These are phyloP conservation scores for Syrmaticus mikado DNA, from an alignment of 2,113 vertebrate species.

Conservation along the genomic window DNA sequence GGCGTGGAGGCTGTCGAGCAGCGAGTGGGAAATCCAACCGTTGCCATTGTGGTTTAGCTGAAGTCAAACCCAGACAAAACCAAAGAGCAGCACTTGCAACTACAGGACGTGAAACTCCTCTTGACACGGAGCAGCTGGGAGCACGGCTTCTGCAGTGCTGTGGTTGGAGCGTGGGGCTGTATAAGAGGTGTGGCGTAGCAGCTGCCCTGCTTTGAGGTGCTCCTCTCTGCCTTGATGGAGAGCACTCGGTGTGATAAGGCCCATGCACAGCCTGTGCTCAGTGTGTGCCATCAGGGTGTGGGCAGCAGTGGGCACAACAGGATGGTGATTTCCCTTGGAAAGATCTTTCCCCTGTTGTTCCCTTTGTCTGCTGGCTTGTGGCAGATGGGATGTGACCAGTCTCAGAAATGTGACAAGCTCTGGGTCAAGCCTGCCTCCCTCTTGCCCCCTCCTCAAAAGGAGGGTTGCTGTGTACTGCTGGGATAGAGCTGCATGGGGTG, in stretches of 20 bases:
- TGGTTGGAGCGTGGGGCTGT: neutral
- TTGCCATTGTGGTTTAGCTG: neutral
- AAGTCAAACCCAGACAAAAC: neutral
- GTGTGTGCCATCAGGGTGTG: neutral
- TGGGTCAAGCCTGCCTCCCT: neutral
- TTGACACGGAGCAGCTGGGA: rapidly evolving
- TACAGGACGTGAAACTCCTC: neutral
- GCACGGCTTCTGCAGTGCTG: neutral
- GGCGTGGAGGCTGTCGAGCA: neutral
- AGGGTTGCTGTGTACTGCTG: neutral
- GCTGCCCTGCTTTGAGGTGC: neutral
- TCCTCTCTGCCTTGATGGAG: neutral
- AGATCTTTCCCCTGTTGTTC: neutral
- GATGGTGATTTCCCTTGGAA: neutral
- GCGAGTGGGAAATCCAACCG: neutral
- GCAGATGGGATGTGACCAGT: neutral
- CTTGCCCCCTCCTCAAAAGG: neutral
- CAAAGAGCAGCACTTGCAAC: rapidly evolving
- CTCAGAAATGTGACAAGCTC: neutral
- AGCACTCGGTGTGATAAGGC: rapidly evolving
- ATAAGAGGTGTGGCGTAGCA: rapidly evolving
- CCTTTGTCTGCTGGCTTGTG: neutral
- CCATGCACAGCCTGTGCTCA: neutral
- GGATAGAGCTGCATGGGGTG: neutral
- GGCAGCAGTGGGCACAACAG: neutral